phyloP scores from a whole-genome alignment of 2,113 vertebrate species.

The Otus sunia region DNA sequence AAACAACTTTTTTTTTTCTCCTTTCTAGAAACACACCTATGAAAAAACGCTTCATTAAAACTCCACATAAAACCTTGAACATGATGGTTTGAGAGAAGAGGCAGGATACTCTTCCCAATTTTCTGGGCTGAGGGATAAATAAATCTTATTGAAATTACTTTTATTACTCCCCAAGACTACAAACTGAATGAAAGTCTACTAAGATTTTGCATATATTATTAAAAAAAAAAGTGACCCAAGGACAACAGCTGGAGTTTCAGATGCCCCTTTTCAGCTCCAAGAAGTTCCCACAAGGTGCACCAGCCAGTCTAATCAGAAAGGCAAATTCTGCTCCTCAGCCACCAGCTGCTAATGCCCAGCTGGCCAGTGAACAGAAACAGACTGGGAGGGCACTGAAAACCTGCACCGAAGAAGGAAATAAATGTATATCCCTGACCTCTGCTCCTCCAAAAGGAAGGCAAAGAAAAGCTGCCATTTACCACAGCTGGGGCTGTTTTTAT shows the following conservation, averaged over 20 bases:
- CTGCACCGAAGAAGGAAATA: background rate
- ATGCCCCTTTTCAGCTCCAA: background rate
- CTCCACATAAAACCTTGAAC: background rate
- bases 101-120: background rate
- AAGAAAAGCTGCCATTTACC: background rate
- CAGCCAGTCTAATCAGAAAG: background rate
- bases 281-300: background rate
- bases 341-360: background rate
- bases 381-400: background rate
- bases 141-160: background rate
- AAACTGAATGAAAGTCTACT: background rate
- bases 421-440: background rate
- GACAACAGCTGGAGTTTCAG: background rate
- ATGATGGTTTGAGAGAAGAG: background rate
- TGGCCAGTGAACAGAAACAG: background rate
- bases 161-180: background rate
- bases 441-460: background rate
- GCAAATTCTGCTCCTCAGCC: background rate
- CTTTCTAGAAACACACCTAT: background rate
- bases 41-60: background rate
- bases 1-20: fast-evolving
- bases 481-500: background rate
- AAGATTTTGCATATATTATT: background rate
- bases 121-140: background rate
- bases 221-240: background rate